These are phyloP conservation scores for Serranus cabrilla DNA, from an alignment of 2,797 vertebrate genomes.

Conservation along the genomic window DNA sequence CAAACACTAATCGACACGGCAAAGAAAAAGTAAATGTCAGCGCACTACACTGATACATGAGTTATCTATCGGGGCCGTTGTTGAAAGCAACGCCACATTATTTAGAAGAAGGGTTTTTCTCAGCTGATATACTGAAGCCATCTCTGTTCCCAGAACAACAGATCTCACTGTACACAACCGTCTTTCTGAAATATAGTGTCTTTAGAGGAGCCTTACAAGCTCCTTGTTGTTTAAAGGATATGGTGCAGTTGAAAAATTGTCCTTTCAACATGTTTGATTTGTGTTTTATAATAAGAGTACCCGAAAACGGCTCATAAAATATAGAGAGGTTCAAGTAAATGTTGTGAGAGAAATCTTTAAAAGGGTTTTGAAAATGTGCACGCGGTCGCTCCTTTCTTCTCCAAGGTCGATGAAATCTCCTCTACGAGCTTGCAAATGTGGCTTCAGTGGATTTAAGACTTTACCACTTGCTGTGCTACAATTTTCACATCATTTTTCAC, in stretches of 20 bases:
- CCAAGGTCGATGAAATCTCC: slow-evolving; percentile 43
- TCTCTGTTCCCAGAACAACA: slow-evolving; percentile 49
- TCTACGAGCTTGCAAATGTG: slow-evolving; percentile 29
- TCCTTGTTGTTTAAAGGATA: slow-evolving; percentile 29
- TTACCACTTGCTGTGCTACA: slow-evolving; percentile 19
- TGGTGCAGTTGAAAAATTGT: slow-evolving; percentile 18
- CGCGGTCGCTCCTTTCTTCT: slow-evolving; percentile 14
- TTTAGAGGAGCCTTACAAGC: slow-evolving; percentile 28
- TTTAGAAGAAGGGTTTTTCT: slow-evolving; percentile 35
- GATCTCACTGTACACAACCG: slow-evolving; percentile 26
- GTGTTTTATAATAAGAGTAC: slow-evolving; percentile 24
- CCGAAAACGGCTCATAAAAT: slow-evolving; percentile 9
- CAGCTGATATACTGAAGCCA: slow-evolving; percentile 45
- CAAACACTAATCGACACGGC: neutral
- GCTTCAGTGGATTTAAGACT: slow-evolving; percentile 32
- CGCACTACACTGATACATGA: slow-evolving; percentile 3
- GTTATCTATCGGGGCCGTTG: neutral
- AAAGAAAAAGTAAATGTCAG: neutral
- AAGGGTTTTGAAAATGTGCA: slow-evolving; percentile 9
- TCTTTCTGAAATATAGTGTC: slow-evolving; percentile 19
- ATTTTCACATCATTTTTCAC: slow-evolving; percentile 40
- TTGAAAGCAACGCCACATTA: neutral
- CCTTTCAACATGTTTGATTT: slow-evolving; percentile 31
- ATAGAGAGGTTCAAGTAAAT: slow-evolving; percentile 18
- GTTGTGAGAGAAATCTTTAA: slow-evolving; percentile 26